Evolutionary conservation across 2,113 vertebrate genomes (phyloP).

Genomic region (Nanorana parkeri): DNA sequence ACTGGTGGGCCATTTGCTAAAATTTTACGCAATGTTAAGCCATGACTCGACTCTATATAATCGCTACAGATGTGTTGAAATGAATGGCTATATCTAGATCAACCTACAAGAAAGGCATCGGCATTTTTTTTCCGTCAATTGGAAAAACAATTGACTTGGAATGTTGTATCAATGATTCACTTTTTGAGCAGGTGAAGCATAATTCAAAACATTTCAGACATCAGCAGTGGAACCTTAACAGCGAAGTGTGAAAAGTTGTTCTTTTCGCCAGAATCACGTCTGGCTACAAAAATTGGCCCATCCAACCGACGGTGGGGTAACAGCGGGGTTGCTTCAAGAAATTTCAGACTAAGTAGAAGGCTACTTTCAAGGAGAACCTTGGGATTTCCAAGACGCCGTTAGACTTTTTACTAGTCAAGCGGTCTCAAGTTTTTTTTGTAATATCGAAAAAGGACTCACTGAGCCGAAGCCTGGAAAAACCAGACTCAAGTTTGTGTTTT

Average conservation of each 20-base stretch:
- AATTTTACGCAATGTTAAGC: no score
- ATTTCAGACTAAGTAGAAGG: conserved; percentile 16
- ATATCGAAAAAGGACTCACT: conserved; percentile 62
- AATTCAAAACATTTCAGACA: not conserved
- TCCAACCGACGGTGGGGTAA: conserved; percentile 12
- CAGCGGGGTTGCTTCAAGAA: not conserved
- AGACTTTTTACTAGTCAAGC: conserved; percentile 67
- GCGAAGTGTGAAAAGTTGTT: no score
- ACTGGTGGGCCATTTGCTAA: no score
- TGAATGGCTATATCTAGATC: no score
- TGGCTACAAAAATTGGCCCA: not conserved
- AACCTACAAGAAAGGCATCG: not conserved
- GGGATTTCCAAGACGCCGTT: conserved; percentile 61
- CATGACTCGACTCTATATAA: no score
- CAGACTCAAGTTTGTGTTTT: conserved; percentile 60
- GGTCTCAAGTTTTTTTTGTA: conserved; percentile 62
- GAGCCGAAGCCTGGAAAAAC: conserved; percentile 63
- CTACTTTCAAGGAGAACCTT: conserved; percentile 58
- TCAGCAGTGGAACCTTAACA: no score
- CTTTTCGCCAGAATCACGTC: not conserved
- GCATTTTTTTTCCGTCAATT: not conserved
- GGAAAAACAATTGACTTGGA: conserved; percentile 22
- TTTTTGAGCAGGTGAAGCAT: conserved; percentile 63
- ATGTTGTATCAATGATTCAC: conserved; percentile 54
- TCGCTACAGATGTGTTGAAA: no score